phyloP scores from a whole-genome alignment of 2,113 vertebrate species.

The Platysternon megacephalum region DNA sequence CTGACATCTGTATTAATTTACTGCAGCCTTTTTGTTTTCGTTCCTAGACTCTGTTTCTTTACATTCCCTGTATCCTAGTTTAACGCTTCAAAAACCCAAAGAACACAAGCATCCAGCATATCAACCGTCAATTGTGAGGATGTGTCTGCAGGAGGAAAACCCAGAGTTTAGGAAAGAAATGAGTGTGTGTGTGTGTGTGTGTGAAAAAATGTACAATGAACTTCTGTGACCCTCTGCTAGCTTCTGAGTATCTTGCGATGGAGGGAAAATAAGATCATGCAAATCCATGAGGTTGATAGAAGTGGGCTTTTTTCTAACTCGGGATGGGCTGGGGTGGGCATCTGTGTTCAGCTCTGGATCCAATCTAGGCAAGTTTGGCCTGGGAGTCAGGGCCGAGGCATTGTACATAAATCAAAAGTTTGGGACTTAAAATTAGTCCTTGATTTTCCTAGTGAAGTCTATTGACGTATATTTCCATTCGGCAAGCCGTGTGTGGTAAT shows the following conservation, averaged over 20 bases:
- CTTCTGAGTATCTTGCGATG: not conserved
- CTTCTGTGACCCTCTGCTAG: not conserved
- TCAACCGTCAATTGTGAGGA: not conserved
- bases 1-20: not conserved
- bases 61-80: constrained; percentile 61
- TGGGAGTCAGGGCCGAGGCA: accelerated
- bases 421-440: not conserved
- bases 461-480: not conserved
- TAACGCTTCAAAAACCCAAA: constrained; percentile 2
- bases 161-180: not conserved
- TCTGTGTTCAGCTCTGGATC: not conserved
- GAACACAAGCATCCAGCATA: not conserved
- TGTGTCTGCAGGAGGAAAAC: not conserved
- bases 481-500: not conserved
- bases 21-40: constrained; percentile 32
- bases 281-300: accelerated
- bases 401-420: not conserved
- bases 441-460: not conserved
- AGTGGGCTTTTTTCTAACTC: not conserved
- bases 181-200: not conserved
- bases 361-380: accelerated
- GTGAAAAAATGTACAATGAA: not conserved
- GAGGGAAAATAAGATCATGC: not conserved
- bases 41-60: constrained; percentile 40
- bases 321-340: accelerated